Evolutionary conservation across 2,888 invertebrate species (phyloP).

Genomic region (Eupithecia exiguata): DNA sequence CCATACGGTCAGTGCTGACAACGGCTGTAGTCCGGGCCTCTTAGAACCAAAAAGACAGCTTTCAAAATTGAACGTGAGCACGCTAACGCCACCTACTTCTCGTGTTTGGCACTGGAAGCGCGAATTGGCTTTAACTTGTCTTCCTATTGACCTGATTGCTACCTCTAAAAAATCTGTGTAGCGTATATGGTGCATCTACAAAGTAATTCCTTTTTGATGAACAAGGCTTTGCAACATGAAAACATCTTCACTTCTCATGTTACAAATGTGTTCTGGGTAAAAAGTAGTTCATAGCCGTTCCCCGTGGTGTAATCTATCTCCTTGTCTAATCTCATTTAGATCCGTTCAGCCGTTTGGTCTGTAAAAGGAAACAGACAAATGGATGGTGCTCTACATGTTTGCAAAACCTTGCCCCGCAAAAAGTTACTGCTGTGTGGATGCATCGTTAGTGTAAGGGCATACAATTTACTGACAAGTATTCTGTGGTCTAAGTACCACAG

Average conservation of each 20-base stretch:
- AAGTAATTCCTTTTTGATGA: not conserved
- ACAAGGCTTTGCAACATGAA: not conserved
- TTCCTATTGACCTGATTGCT: not conserved
- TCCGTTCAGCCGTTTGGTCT: not conserved
- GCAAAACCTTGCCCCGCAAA: not conserved
- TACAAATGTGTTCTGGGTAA: too few relatives aligned
- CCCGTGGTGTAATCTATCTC: not conserved
- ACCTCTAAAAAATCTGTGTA: not conserved
- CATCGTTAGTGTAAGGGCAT: not conserved
- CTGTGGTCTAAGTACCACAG: not conserved
- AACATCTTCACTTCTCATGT: not conserved
- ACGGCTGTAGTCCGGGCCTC: not conserved
- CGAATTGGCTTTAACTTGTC: slow-evolving; percentile 25
- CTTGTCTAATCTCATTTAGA: not conserved
- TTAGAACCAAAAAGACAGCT: slow-evolving; percentile 18
- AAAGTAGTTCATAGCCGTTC: not conserved
- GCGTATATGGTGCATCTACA: not conserved
- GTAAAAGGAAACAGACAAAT: not conserved
- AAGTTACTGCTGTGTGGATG: not conserved
- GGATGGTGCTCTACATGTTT: too few relatives aligned
- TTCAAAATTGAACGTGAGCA: slow-evolving; percentile 31
- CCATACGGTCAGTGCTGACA: not conserved
- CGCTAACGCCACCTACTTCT: slow-evolving; percentile 30
- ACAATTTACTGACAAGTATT: not conserved
- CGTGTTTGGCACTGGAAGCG: slow-evolving; percentile 23